These are phyloP conservation scores for Typhlomys cinereus DNA, from an alignment of 2,113 vertebrate genomes.

Conservation along the genomic window DNA sequence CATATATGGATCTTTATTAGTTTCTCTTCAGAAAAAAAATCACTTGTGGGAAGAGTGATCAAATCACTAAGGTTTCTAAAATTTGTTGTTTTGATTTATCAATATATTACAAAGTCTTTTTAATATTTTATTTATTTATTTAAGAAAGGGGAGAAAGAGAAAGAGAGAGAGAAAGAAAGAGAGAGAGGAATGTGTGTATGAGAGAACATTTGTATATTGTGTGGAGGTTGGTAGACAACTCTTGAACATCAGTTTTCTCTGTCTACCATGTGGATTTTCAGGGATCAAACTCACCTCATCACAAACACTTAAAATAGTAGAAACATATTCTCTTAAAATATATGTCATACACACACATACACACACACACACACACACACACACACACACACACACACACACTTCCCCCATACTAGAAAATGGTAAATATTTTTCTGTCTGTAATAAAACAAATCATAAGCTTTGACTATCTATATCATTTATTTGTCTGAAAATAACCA, in stretches of 20 bases:
- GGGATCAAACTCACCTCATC: too few species aligned
- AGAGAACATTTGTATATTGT: too few species aligned
- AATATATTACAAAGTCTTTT: not conserved
- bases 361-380: not conserved
- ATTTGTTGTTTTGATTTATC: constrained; percentile 27
- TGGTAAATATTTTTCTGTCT: not conserved
- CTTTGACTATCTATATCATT: not conserved
- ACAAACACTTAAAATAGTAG: too few species aligned
- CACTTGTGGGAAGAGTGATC: not conserved
- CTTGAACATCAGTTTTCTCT: too few species aligned
- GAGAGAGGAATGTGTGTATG: too few species aligned
- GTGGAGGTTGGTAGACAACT: too few species aligned
- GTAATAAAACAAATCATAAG: constrained; percentile 31
- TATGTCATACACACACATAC: too few species aligned
- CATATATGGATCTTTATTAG: not conserved
- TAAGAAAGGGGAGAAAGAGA: not conserved
- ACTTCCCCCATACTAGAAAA: not conserved
- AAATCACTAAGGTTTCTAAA: constrained; percentile 26
- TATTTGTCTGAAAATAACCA: not conserved
- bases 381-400: not conserved
- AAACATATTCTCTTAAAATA: too few species aligned
- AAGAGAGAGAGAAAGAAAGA: too few species aligned
- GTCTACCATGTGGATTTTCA: too few species aligned
- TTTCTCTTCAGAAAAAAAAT: constrained; percentile 17
- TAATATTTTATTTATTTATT: too few species aligned